Percentiles rank a stretch among this genome's conserved stretches.
These are phyloP conservation scores for Cyanocitta stelleri DNA, from an alignment of 2,113 vertebrate species.

Conservation along the genomic window DNA sequence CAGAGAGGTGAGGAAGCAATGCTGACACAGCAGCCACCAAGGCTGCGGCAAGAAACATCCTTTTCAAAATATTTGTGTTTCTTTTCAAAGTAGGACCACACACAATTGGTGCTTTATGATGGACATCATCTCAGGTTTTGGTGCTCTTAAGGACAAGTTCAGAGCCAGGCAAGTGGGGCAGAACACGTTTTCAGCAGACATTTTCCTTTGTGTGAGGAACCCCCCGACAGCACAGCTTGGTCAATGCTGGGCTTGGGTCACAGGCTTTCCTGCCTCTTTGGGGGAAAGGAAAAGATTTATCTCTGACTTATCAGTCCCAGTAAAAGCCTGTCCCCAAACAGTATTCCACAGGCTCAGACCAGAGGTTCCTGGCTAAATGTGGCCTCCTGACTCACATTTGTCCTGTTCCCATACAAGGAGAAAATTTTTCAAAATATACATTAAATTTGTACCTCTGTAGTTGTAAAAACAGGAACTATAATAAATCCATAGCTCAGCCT, in stretches of 20 bases:
- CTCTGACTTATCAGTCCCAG: not conserved
- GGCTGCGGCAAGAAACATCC: not conserved
- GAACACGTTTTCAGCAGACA: not conserved
- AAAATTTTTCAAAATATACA: not conserved
- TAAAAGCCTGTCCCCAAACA: not conserved
- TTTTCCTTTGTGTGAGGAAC: not conserved
- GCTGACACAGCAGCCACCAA: not conserved
- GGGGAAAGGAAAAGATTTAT: accelerated
- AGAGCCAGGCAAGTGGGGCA: not conserved
- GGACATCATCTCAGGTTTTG: not conserved
- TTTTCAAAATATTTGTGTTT: not conserved
- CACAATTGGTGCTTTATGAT: accelerated
- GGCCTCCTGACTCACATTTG: not conserved
- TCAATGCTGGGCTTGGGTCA: accelerated
- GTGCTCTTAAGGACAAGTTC: not conserved
- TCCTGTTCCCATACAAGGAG: not conserved
- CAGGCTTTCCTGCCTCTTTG: not conserved
- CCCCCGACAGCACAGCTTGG: accelerated
- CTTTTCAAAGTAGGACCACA: not conserved
- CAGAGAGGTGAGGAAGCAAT: not conserved
- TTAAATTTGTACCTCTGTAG: not conserved
- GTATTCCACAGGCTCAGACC: not conserved
- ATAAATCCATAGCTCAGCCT: not conserved
- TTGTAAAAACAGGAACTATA: accelerated
- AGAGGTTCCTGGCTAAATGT: not conserved